Evolutionary conservation across 2,113 vertebrate species (phyloP).

Genomic region (Ornithorhynchus anatinus): DNA sequence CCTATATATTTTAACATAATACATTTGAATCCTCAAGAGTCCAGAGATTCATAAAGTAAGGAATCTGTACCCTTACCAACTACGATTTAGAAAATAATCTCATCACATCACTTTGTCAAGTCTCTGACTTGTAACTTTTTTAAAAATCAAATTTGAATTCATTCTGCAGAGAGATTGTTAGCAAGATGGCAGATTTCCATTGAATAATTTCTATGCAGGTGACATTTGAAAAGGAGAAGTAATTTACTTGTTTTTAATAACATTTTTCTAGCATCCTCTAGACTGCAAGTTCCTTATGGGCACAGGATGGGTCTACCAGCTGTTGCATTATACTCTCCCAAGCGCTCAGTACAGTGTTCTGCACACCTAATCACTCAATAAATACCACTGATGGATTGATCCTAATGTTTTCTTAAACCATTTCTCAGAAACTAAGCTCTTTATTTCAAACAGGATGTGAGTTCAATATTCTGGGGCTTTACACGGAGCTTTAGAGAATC

Average conservation of each 20-base stretch:
- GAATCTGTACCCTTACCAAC: background rate
- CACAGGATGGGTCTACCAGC: too few relatives aligned
- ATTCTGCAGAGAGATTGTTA: background rate
- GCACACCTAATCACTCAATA: too few relatives aligned
- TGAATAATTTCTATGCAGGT: background rate
- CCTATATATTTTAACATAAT: too few relatives aligned
- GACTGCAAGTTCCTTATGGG: too few relatives aligned
- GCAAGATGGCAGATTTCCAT: background rate
- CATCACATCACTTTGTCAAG: background rate
- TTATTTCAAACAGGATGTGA: background rate
- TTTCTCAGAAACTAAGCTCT: background rate
- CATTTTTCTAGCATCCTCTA: background rate
- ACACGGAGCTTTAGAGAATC: background rate
- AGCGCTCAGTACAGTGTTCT: too few relatives aligned
- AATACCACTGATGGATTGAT: too few relatives aligned
- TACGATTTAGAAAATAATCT: slow-evolving; percentile 5
- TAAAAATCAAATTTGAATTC: background rate
- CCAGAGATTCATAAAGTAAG: too few relatives aligned
- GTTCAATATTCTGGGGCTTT: background rate
- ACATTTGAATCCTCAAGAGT: too few relatives aligned
- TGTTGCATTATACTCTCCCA: too few relatives aligned
- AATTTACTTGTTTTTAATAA: background rate
- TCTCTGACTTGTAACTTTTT: background rate
- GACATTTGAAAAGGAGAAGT: background rate
- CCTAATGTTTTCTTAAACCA: background rate